phyloP scores from a whole-genome alignment of 2,888 invertebrate species.

The Linnaemya vulpina region DNA sequence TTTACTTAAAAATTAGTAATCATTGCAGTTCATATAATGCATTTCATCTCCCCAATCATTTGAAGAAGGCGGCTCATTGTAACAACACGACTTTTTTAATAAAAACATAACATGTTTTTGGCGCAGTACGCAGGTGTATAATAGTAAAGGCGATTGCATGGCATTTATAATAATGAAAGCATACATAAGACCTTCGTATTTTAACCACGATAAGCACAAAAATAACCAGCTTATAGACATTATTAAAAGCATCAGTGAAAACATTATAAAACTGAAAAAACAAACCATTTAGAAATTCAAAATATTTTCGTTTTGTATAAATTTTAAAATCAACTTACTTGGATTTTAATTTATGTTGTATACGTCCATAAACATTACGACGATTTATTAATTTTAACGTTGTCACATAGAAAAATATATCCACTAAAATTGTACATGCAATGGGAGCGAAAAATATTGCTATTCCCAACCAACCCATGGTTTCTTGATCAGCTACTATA shows the following conservation, averaged over 20 bases:
- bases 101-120: slow-evolving; percentile 92
- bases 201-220: slow-evolving; percentile 89
- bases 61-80: slow-evolving; percentile 88
- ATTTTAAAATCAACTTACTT: slow-evolving; percentile 84
- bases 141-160: slow-evolving; percentile 88
- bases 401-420: slow-evolving; percentile 91
- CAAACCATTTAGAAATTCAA: slow-evolving; percentile 67
- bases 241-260: slow-evolving; percentile 88
- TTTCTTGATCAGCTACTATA: slow-evolving; percentile 87
- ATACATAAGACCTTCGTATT: slow-evolving; percentile 89
- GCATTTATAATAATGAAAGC: slow-evolving; percentile 90
- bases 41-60: slow-evolving; percentile 95
- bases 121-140: slow-evolving; percentile 90
- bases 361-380: slow-evolving; percentile 92
- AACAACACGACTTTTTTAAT: slow-evolving; percentile 91
- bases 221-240: slow-evolving; percentile 92
- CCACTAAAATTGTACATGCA: slow-evolving; percentile 90
- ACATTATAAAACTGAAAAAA: slow-evolving; percentile 90
- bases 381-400: slow-evolving; percentile 91
- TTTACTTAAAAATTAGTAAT: slow-evolving; percentile 76
- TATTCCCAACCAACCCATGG: slow-evolving; percentile 91
- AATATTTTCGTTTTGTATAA: background rate
- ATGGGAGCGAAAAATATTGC: slow-evolving; percentile 93
- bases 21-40: slow-evolving; percentile 91
- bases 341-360: slow-evolving; percentile 93